Evolutionary conservation across 2,113 vertebrate species (phyloP), one percentile per base, ranked within the genome.

Genomic region (Crotalus viridis): DNA sequence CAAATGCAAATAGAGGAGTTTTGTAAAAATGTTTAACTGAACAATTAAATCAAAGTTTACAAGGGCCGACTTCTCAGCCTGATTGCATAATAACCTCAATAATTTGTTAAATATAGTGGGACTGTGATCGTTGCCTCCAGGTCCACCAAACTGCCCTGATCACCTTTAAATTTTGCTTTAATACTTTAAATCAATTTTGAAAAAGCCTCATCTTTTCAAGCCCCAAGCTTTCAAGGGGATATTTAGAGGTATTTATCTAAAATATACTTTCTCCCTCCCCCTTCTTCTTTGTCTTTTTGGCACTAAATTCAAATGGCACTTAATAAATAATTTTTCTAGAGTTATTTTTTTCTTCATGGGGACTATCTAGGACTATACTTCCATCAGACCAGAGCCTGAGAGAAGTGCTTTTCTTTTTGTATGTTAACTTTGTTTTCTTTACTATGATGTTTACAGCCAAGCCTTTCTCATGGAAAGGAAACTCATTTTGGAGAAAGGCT

Each of bases 1-100:
- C 98, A 99, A 99, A 99, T 99, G 99, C 99, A 99, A 99, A 99
- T 99, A 98, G 97, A 98, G 97, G 97, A 99, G 98, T 99, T 99
- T 99, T 99, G 99, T 99, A 99, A 99, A 97, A 99, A 99, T 99
- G 98, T 99, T 99, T 99, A 99, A 99, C 98, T 98, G 98, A 98
- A 99, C 98, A 98, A 99, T 99, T 99, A 99, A 99, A 98, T 98
- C 97, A 97, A 98, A 98, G 98, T 99, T 99, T 99, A 98, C 98
- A 98, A 98, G 98, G 97, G 98, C 81, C 98, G 98, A 98, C 97
- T 98, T 97, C 98, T 98, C 98, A 98, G 98, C 97, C 98, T 97
- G 97, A 98, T 97, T 98, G 97, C 98, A 98, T 98, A 98, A 98
- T 98, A 98, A 98, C 98, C 97, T 98, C 97, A 97, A 99, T 98